A percentile compares a stretch with the other conserved stretches of the same genome.
These are phyloP conservation scores for Hypocryptadius cinnamomeus DNA, from an alignment of 2,113 vertebrate genomes.

Conservation along the genomic window DNA sequence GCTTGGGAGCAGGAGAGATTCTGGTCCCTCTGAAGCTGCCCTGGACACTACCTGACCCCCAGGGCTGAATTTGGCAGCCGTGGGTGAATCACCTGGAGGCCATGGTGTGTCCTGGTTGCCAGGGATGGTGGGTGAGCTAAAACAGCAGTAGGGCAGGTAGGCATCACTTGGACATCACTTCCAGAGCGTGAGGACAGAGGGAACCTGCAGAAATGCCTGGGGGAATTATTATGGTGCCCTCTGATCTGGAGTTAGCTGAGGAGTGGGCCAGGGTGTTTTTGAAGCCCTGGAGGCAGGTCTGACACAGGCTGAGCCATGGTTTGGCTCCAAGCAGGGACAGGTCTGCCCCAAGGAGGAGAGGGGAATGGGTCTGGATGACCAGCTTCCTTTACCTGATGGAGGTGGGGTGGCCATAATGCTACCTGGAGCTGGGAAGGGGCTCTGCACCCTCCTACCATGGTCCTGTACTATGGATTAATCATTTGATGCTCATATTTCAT, in stretches of 20 bases:
- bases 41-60: neutral
- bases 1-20: neutral
- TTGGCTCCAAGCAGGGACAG: neutral
- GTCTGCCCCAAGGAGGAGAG: neutral
- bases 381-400: neutral
- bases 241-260: neutral
- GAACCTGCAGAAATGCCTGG: neutral
- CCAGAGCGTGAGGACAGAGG: rapidly evolving
- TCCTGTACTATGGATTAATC: neutral
- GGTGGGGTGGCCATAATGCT: neutral
- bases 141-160: neutral
- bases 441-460: neutral
- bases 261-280: neutral
- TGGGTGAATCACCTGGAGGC: neutral
- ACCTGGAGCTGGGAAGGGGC: neutral
- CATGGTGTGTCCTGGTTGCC: neutral
- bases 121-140: neutral
- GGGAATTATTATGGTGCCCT: neutral
- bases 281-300: neutral
- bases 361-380: neutral
- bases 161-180: neutral
- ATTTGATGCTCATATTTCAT: neutral
- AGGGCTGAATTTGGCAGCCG: neutral
- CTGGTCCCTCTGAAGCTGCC: neutral
- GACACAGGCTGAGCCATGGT: neutral